Base-by-base conservation (phyloP, 2,113 vertebrate genomes). In the Alaudala cheleensis region DNA sequence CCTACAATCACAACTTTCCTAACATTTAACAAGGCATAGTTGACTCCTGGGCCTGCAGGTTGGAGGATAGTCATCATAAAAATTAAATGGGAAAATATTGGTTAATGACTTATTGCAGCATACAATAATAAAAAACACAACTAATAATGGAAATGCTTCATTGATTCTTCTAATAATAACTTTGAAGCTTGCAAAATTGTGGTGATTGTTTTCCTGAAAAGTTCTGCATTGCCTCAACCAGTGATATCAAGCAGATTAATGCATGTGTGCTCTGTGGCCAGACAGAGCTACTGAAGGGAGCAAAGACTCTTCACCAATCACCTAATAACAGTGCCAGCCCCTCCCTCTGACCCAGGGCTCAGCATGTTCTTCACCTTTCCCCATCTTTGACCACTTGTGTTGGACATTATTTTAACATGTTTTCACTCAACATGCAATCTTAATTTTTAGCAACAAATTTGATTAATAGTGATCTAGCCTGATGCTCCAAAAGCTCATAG, bases 201-300 rank as follows among this genome's bases (percentile, higher is more conserved):
- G 14, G 2, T n/a, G 39, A 47, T 17, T 45, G 16, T 50, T 74
- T 53, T 47, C 39, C 49, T 47, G 60, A 4, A 57, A 33, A 64
- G 10, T 3, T 51, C 31, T 50, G 3, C 0, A 0, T 20, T 71
- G 15, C 6, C 19, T 62, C 37, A 50, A 2, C 23, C 17, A 49
- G n/a, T 14, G 22, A 6, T 12, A 34, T 5, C 10, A 49, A 50
- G 12, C 2, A 67, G 17, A 20, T 50, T 28, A n/a, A 20, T 34
- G 31, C 10, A 26, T 9, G 13, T 9, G 10, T 57, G 51, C 20
- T n/a, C 37, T 57, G 7, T 58, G 51, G 61, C 12, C 7, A 33
- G 23, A 13, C 12, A 65, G 56, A 51, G 21, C 4, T 56, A 9
- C n/a, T 33, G 18, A 60, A 39, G 34, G 0, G 5, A 20, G 8